phyloP scores from a whole-genome alignment of 2,797 vertebrate species.

The Tapirus indicus region DNA sequence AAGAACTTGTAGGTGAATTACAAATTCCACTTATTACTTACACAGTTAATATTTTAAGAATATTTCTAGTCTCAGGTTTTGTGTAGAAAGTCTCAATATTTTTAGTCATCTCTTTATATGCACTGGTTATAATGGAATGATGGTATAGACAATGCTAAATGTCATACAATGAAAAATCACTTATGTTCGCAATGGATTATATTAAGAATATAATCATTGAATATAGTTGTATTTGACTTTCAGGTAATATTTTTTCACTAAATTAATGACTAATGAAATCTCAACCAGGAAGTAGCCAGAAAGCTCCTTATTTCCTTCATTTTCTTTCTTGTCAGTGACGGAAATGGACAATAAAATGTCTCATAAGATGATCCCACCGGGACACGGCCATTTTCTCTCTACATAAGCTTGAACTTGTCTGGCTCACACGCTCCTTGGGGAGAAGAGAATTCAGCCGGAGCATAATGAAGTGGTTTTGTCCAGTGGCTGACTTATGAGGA shows the following conservation, averaged over 20 bases:
- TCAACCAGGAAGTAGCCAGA: slow-evolving; percentile 41
- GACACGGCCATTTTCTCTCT: not conserved
- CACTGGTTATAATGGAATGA: not conserved
- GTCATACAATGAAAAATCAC: not conserved
- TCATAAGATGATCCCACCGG: not conserved
- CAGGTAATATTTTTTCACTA: slow-evolving; percentile 29
- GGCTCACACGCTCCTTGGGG: not conserved
- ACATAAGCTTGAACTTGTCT: not conserved
- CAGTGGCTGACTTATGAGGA: not conserved
- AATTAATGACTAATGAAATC: not conserved
- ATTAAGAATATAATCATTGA: not conserved
- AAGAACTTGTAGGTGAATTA: not conserved
- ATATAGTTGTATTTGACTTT: not conserved
- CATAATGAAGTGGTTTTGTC: not conserved
- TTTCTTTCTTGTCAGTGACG: slow-evolving; percentile 36
- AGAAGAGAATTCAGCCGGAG: not conserved
- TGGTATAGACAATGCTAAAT: not conserved
- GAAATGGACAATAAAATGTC: slow-evolving; percentile 24
- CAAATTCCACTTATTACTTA: not conserved
- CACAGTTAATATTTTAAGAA: not conserved
- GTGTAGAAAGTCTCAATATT: not conserved
- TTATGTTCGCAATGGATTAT: not conserved
- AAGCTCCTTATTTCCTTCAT: slow-evolving; percentile 32
- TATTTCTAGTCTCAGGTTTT: not conserved
- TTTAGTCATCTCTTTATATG: not conserved